Base-by-base conservation (phyloP, 2,888 invertebrate species). In the Xylocampa areola region DNA sequence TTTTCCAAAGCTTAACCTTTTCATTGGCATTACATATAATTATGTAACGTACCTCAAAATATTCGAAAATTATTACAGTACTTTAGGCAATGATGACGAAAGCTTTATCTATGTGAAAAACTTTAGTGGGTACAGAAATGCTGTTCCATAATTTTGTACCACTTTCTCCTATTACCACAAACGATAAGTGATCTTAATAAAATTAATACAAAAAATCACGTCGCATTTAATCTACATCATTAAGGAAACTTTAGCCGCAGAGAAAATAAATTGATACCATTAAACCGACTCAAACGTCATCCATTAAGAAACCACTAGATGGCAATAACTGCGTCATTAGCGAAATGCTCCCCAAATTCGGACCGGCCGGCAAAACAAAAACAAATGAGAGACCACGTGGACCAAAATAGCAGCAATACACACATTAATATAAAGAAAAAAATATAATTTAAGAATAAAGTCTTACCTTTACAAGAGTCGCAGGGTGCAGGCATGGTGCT, bases 381-480 rank as follows among this genome's bases (percentile, higher is more conserved):
- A 68, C 51, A 72, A 57, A 53, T 25, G 8, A 25, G 47, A 35
- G 7, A 29, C 4, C 49, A 71, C 64, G 66, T 71, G 54, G 52
- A 57, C 27, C 14, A 54, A 27, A 32, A 10, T 33, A 8, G n/a
- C 14, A 6, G 16, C 19, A 17, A 6, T 0, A 25, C 4, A n/a
- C 0, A 17, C 5, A 16, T 8, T 25, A 48, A 50, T 21, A 17
- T 5, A 11, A 6, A 35, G 11, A 14, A 14, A 19, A 39, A 17
- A 11, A 0, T 4, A 5, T 2, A 6, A 55, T 21, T 41, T 27
- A 1, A n/a, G 11, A 47, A 53, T 36, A 17, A 7, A 36, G 14
- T 30, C 82, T 86, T 80, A 94, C 93, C 89, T 87, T 92, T 92
- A 63, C 92, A 93, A 58, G 90, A 86, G 55, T 92, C 92, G 62